Evolutionary conservation across 2,797 vertebrate genomes (phyloP).

Genomic region (Poeciliopsis paucimaculata): DNA sequence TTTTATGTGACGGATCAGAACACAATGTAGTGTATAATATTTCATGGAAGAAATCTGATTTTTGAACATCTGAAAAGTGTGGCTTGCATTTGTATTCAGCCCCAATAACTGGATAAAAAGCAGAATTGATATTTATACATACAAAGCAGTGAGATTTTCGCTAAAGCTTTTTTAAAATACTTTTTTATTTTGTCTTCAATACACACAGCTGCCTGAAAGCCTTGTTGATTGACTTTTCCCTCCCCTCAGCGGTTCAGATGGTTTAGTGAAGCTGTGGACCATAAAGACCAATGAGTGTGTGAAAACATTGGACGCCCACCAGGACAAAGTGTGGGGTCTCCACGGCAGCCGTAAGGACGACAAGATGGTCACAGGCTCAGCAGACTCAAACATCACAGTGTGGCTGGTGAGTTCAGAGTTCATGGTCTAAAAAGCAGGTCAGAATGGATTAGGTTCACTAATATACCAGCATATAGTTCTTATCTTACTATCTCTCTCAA

Average conservation of each 20-base stretch:
- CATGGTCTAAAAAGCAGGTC: not conserved
- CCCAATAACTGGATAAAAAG: not conserved
- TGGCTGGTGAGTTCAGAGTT: constrained; percentile 84
- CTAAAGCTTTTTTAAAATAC: not conserved
- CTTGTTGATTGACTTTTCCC: not conserved
- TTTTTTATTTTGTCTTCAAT: not conserved
- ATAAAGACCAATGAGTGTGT: constrained; percentile 96
- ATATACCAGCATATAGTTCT: not conserved
- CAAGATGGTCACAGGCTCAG: constrained; percentile 87
- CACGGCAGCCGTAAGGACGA: constrained; percentile 86
- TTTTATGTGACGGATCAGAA: not conserved
- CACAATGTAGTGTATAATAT: not conserved
- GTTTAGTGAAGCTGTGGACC: constrained; percentile 96
- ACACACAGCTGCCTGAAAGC: not conserved
- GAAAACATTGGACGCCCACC: constrained; percentile 91
- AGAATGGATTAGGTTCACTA: not conserved
- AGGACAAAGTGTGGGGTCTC: constrained; percentile 97
- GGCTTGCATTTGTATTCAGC: not conserved
- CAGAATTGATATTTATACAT: not conserved
- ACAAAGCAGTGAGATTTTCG: not conserved
- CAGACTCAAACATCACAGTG: constrained; percentile 88
- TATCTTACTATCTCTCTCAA: not conserved
- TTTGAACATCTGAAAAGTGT: not conserved
- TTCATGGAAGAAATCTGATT: not conserved
- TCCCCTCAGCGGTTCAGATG: constrained; percentile 88